Conservation (phyloP, 2,113 vertebrate genomes). For the Rostratula benghalensis region DNA sequence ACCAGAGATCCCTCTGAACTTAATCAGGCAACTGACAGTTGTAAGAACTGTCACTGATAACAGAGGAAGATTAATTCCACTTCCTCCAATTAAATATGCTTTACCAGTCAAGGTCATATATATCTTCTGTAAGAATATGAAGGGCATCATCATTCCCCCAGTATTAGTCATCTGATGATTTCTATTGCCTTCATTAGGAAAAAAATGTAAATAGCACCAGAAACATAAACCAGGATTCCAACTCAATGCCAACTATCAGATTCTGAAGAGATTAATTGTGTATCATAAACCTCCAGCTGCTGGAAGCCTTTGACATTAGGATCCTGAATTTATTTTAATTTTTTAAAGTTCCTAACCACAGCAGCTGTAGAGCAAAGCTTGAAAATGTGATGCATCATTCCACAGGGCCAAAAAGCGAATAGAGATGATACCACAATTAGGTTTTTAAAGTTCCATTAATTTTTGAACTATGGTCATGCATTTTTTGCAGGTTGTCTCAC, state of each 20-base stretch:
- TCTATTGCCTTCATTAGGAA: not conserved
- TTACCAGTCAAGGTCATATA: not conserved
- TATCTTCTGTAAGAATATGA: not conserved
- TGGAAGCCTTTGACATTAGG: not conserved
- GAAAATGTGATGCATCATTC: not conserved
- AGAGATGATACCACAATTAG: not conserved
- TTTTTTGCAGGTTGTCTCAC: not conserved
- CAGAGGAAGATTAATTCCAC: not conserved
- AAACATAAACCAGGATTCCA: not conserved
- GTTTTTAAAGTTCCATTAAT: not conserved
- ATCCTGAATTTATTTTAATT: not conserved
- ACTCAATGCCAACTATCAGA: not conserved
- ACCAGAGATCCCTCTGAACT: not conserved
- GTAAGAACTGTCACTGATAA: not conserved
- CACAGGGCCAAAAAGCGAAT: not conserved
- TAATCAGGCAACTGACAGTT: not conserved
- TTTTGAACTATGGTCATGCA: not conserved
- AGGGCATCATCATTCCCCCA: not conserved
- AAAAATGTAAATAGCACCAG: not conserved
- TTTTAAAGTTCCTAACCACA: not conserved
- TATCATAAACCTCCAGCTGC: not conserved
- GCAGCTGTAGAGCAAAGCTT: not conserved
- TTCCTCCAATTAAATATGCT: not conserved
- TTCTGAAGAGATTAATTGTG: not conserved
- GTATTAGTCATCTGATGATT: not conserved